Base-by-base conservation (phyloP, 2,888 invertebrate genomes). In the Carcina quercana region DNA sequence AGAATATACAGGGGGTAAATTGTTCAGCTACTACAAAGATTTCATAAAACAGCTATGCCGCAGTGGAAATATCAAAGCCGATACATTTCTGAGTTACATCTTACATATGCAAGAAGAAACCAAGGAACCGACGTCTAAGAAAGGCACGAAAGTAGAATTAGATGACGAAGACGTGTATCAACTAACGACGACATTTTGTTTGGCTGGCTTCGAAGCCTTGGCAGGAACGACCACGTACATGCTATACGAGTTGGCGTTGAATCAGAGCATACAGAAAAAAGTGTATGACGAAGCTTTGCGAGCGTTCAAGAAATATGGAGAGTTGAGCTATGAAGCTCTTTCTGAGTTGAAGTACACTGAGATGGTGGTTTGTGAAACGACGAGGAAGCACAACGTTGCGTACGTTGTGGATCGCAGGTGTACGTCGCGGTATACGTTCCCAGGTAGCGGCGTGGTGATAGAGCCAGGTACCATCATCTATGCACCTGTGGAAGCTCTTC, bases 321-420 rank as follows among this genome's bases (percentile, higher is more conserved):
- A 25, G 5, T 5, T 31, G 19, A 19, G 7, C 2, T 25, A 13
- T n/a, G 31, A 32, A 13, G 0, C 26, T 2, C 7, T 32, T 5
- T 13, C 13, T 11, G 25, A 33, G 8, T 13, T 33, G 28, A 33
- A 17, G 13, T 33, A 33, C 15, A 13, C 25, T 7, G 24, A 25
- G n/a, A 33, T 33, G 33, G 24, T 14, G 4, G n/a, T 30, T 10
- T n/a, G 15, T n/a, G 34, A 34, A 15, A 27, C 30, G 1, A 17
- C 27, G 21, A 26, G 26, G 10, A 30, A 22, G 12, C 14, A 34
- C n/a, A n/a, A n/a, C 13, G 7, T 11, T 24, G 8, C 8, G 20
- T 5, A 6, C 11, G 3, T 21, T 22, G 13, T 15, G 11, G 21
- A 30, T 7, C 24, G 30, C 5, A 30, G 15, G 13, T 34, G 28